Conservation (phyloP, 2,113 vertebrate species). For the Nothocercus julius region DNA sequence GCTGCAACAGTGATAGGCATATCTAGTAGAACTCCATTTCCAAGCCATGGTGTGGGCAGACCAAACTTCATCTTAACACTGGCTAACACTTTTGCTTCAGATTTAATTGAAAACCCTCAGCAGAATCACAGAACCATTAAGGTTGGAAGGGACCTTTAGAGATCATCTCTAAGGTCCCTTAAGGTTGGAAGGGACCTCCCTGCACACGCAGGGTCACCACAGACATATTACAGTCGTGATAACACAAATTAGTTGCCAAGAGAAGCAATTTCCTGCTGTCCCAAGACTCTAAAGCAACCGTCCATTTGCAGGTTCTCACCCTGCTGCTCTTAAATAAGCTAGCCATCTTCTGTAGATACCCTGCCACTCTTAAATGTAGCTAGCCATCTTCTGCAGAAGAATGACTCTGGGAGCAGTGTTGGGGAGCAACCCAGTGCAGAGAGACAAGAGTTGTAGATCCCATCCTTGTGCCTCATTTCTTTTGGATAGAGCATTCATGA, state of each 20-base stretch:
- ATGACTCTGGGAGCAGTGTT: background rate
- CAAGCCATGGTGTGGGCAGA: background rate
- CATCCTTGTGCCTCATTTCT: background rate
- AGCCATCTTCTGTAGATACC: background rate
- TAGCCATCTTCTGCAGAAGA: background rate
- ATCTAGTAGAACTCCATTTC: background rate
- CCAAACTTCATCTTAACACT: slow-evolving; percentile 12
- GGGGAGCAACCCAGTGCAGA: background rate
- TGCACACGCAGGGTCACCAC: too few species aligned
- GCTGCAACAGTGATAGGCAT: background rate
- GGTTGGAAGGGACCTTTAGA: too few species aligned
- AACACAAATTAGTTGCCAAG: slow-evolving; percentile 48
- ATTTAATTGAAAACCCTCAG: slow-evolving; percentile 28
- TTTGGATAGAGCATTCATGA: slow-evolving; percentile 29
- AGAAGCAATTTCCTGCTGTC: slow-evolving; percentile 52
- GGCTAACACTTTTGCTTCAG: background rate
- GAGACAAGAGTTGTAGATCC: slow-evolving; percentile 6
- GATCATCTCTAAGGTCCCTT: too few species aligned
- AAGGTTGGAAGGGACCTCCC: too few species aligned
- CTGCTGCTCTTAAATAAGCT: background rate
- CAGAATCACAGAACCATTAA: background rate
- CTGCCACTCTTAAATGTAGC: background rate
- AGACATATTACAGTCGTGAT: background rate
- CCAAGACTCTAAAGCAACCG: background rate
- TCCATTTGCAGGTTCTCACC: background rate